These are phyloP conservation scores for Xestobium rufovillosum DNA, from an alignment of 2,888 invertebrate genomes.

Conservation along the genomic window DNA sequence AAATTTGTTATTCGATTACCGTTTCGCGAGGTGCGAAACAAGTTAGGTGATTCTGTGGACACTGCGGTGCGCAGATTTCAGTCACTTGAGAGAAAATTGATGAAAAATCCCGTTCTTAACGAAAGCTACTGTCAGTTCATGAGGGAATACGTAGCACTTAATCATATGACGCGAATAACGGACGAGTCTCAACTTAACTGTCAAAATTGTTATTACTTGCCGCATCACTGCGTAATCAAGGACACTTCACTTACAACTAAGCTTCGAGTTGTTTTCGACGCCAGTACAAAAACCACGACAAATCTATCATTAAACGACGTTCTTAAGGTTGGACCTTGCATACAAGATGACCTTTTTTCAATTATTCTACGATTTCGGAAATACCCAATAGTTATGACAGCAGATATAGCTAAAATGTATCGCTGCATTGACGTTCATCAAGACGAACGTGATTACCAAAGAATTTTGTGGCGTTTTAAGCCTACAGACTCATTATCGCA, in stretches of 20 bases:
- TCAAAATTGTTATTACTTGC: conserved; percentile 13
- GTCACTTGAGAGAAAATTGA: conserved; percentile 16
- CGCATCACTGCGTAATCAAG: conserved; percentile 20
- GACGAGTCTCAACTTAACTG: conserved; percentile 5
- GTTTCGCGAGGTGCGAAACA: too few species aligned
- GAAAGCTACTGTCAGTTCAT: conserved; percentile 17
- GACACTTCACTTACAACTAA: conserved; percentile 16
- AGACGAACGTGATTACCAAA: too few species aligned
- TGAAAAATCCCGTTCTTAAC: conserved; percentile 13
- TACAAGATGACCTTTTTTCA: conserved; percentile 16
- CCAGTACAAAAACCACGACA: too few species aligned
- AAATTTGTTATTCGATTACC: too few species aligned
- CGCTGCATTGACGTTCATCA: too few species aligned
- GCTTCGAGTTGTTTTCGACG: conserved; percentile 19
- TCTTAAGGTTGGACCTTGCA: conserved; percentile 15
- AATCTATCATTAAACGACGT: conserved; percentile 19
- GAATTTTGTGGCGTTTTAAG: too few species aligned
- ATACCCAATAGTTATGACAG: conserved; percentile 13
- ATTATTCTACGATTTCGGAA: conserved; percentile 12
- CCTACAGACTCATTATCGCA: too few species aligned
- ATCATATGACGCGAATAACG: conserved; percentile 17
- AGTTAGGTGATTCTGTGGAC: conserved; percentile 6
- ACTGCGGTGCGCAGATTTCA: conserved; percentile 18
- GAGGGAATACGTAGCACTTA: conserved; percentile 17
- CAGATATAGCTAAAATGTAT: too few species aligned